phyloP scores from a whole-genome alignment of 2,797 vertebrate species.

The Anolis apletophallus region DNA sequence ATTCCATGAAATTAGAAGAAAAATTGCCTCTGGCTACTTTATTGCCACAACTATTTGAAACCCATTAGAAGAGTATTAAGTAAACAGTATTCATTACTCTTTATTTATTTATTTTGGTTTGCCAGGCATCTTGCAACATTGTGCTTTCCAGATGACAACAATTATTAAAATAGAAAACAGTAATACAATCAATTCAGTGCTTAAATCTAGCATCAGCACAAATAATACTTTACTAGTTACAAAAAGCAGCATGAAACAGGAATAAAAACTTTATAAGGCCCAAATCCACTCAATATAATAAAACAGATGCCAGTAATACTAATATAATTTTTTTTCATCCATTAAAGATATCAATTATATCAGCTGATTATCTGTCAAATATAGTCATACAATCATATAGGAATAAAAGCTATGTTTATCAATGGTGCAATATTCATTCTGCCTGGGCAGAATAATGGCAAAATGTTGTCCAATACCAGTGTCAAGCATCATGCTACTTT shows the following conservation, averaged over 20 bases:
- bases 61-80: background rate
- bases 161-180: background rate
- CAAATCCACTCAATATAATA: background rate
- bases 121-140: background rate
- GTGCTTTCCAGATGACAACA: background rate
- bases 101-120: background rate
- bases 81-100: background rate
- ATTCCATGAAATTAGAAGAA: background rate
- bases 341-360: background rate
- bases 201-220: background rate
- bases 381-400: constrained; percentile 2
- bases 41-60: background rate
- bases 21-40: background rate
- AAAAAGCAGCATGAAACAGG: background rate
- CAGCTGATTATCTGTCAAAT: constrained; percentile 5
- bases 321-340: background rate
- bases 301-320: background rate
- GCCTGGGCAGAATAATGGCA: background rate
- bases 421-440: background rate
- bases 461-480: background rate
- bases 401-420: background rate
- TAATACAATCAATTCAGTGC: background rate
- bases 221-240: background rate
- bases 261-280: background rate
- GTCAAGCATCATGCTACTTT: background rate